A percentile compares a stretch with the other conserved stretches of the same genome.
phyloP scores from a whole-genome alignment of 2,797 vertebrate genomes.

The Sciurus vulgaris region DNA sequence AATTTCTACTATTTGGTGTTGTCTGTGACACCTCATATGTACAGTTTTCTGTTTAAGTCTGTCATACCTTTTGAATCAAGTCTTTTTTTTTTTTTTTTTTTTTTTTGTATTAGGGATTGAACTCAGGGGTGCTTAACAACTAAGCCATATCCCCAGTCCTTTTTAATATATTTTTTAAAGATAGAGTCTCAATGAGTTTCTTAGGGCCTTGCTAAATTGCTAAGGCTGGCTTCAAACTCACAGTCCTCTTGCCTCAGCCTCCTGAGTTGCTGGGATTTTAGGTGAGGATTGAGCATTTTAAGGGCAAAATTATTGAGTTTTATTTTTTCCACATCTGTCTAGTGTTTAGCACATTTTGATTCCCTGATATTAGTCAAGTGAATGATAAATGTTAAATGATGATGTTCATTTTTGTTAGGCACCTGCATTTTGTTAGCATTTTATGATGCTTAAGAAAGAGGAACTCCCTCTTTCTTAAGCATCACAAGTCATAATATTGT shows the following conservation, averaged over 20 bases:
- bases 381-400: background rate
- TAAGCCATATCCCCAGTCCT: too few relatives aligned
- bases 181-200: too few relatives aligned
- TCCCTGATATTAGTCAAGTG: background rate
- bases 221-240: too few relatives aligned
- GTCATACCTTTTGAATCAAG: background rate
- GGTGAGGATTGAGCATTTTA: background rate
- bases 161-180: too few relatives aligned
- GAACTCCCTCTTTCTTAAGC: background rate
- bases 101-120: too few relatives aligned
- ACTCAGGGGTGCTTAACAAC: too few relatives aligned
- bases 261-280: too few relatives aligned
- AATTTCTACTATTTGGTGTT: background rate
- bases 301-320: background rate
- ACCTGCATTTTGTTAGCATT: background rate
- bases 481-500: background rate
- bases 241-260: too few relatives aligned
- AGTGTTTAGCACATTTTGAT: constrained; percentile 23
- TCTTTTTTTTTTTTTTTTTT: background rate
- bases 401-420: constrained; percentile 21
- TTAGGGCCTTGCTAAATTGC: too few relatives aligned
- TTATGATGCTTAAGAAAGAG: background rate
- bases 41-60: background rate
- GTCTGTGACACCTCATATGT: background rate
- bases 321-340: background rate